Base-by-base conservation (phyloP, 1,140 invertebrate species). In the Lepidurus arcticus region DNA sequence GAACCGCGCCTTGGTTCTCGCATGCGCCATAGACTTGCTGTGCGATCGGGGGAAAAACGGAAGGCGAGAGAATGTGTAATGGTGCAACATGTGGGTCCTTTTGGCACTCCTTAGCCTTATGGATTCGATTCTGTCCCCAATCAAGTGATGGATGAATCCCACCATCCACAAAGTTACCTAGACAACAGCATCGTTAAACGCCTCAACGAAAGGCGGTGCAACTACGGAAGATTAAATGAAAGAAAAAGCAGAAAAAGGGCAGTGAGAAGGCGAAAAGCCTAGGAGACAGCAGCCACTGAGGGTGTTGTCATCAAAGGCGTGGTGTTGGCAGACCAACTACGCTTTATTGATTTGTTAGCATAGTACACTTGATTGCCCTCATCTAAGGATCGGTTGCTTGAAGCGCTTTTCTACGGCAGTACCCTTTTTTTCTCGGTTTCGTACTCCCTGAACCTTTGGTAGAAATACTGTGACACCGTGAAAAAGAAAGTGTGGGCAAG, bases 1-100 rank as follows among this genome's bases (percentile, higher is more conserved):
- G 53, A 65, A 34, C 53, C 53, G 21, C 53, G 53, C 53, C 53
- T 65, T 13, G 53, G 34, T 34, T 34, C 53, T 65, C 53, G 21
- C 53, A 65, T 65, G 53, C 53, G 53, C 53, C 21, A 65, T 65
- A 65, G 53, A 34, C 34, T 21, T 65, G n/a, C n/a, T 13, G 53
- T 11, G 53, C 53, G 53, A 65, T 21, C 53, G 53, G 53, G 21
- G 47, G 53, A 10, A 65, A 65, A 65, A 65, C 45, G 53, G 13
- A 21, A 9, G 53, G 53, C 16, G 53, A 65, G 53, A 13, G 53
- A n/a, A 21, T 65, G 53, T 65, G 53, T 65, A 65, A 65, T 65
- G 53, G 53, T 65, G 53, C 53, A 65, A 65, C 53, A 65, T 65
- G 53, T 65, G 53, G 53, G 53, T 65, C 53, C 53, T 65, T 65